Evolutionary conservation across 2,888 invertebrate genomes (phyloP).

Genomic region (Nyleta sp.): DNA sequence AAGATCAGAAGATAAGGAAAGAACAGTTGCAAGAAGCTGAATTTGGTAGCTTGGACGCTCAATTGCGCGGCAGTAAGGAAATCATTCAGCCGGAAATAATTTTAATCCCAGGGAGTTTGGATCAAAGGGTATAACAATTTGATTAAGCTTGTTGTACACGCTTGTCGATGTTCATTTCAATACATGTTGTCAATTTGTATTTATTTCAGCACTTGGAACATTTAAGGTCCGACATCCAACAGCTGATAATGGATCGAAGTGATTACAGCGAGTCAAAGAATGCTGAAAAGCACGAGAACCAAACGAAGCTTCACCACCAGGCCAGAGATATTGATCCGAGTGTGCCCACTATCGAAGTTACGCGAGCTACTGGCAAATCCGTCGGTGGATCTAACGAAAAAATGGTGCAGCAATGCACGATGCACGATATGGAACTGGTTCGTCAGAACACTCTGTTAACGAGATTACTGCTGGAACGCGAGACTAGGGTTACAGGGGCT

Average conservation of each 20-base stretch:
- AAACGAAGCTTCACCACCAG: constrained; percentile 15
- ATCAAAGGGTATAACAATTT: constrained; percentile 51
- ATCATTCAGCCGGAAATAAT: constrained; percentile 75
- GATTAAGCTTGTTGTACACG: neutral
- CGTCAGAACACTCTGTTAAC: constrained; percentile 89
- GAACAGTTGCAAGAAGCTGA: constrained; percentile 58
- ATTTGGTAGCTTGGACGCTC: constrained; percentile 74
- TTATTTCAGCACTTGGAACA: constrained; percentile 71
- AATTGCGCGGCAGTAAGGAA: constrained; percentile 71
- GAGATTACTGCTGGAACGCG: constrained; percentile 89
- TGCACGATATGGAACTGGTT: constrained; percentile 77
- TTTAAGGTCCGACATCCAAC: constrained; percentile 72
- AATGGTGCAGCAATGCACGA: constrained; percentile 69
- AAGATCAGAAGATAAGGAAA: constrained; percentile 85
- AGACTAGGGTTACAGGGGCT: constrained; percentile 82
- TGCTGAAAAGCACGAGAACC: constrained; percentile 28
- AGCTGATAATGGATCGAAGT: constrained; percentile 54
- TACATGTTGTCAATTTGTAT: neutral
- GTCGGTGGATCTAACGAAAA: constrained; percentile 47
- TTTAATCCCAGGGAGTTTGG: constrained; percentile 66
- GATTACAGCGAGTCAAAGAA: constrained; percentile 27
- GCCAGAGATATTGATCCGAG: constrained; percentile 16
- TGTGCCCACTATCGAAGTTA: constrained; percentile 39
- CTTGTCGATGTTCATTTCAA: no score
- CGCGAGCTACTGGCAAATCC: constrained; percentile 40